Evolutionary conservation across 2,888 invertebrate species (phyloP), one percentile per base, ranked within the genome.

Genomic region (Brenthis ino): DNA sequence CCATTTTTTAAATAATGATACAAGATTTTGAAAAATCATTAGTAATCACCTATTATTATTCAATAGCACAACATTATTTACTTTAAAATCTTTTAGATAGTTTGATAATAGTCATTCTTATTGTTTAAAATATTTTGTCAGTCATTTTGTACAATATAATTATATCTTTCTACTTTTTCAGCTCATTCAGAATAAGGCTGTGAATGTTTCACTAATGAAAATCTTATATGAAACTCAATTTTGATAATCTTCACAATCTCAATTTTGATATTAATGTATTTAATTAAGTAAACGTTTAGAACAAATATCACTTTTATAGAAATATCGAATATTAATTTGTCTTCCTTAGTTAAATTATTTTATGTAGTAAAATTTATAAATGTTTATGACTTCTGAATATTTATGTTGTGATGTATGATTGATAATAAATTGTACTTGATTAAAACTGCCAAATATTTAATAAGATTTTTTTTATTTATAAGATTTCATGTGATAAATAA

Each of bases 141-240:
- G 11, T 43, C 1, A 43, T 43, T 24, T 61, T 56, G 47, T 68
- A 60, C 24, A 65, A 33, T 33, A 28, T 57, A 54, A 8, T n/a
- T 54, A 47, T n/a, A 6, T n/a, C 16, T 20, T 60, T 3, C 13
- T 70, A 55, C 57, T 78, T 74, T 94, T 94, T 77, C 91, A 95
- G 95, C 77, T 91, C 94, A 67, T 94, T 94, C 82, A 87, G 94
- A 74, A 94, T 94, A 83, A 88, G 94, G 76, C 85, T 94, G 75
- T 94, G 82, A 93, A 61, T 64, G 11, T 43, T 43, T 43, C 11
- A 8, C 37, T 11, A 43, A 43, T 8, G 8, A 43, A 2, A 8
- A 43, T 11, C 37, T 37, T 1, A 8, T 37, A 8, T 37, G 6
- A 37, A 37, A 70, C 68, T 72, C 67, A 65, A 65, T 55, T 55